These are phyloP conservation scores for Ameiurus melas DNA, from an alignment of 2,113 vertebrate genomes.

Conservation along the genomic window DNA sequence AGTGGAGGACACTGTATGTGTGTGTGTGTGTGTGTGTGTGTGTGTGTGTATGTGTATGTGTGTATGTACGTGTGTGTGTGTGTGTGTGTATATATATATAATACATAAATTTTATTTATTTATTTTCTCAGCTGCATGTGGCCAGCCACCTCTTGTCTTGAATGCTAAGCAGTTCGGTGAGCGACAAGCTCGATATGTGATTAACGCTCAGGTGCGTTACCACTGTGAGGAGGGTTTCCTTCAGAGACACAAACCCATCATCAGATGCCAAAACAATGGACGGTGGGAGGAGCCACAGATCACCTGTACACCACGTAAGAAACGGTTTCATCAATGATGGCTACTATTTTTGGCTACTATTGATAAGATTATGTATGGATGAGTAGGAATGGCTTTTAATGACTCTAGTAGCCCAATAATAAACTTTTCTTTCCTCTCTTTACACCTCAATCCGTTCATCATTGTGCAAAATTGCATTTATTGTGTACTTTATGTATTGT, in stretches of 20 bases:
- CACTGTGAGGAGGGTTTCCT: slow-evolving; percentile 78
- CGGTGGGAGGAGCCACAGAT: slow-evolving; percentile 83
- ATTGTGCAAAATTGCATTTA: not conserved
- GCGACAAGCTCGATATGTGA: slow-evolving; percentile 76
- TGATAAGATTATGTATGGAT: not conserved
- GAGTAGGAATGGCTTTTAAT: not conserved
- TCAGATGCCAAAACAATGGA: slow-evolving; percentile 80
- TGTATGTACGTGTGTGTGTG: too few relatives aligned
- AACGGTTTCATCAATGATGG: not conserved
- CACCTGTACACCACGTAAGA: slow-evolving; percentile 78
- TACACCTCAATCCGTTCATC: not conserved
- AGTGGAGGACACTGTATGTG: too few relatives aligned
- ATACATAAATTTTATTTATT: too few relatives aligned
- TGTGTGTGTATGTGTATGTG: too few relatives aligned
- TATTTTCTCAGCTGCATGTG: slow-evolving; percentile 72
- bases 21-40: too few relatives aligned
- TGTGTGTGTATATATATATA: too few relatives aligned
- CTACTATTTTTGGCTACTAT: not conserved
- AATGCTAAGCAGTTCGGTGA: slow-evolving; percentile 79
- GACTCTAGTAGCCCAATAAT: not conserved
- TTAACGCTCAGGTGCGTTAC: slow-evolving; percentile 78
- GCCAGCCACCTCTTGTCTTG: slow-evolving; percentile 75
- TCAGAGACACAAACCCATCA: slow-evolving; percentile 80
- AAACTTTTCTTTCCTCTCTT: not conserved
- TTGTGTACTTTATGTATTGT: not conserved